Percentiles rank a stretch among this genome's conserved stretches.
These are phyloP conservation scores for Pachypanchax playfairii DNA, from an alignment of 2,113 vertebrate species.

Conservation along the genomic window DNA sequence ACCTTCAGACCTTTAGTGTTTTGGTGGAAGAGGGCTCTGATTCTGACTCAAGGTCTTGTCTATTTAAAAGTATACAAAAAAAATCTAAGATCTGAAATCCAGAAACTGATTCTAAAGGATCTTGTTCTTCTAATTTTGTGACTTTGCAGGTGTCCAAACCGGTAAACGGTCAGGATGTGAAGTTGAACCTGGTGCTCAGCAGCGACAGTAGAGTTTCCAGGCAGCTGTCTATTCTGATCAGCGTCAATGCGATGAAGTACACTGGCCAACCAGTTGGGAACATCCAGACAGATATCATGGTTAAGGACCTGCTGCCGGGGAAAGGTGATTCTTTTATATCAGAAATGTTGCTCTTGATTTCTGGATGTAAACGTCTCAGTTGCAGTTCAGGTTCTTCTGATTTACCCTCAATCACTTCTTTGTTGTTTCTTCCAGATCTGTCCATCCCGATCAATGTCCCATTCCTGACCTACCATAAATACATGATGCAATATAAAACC, in stretches of 20 bases:
- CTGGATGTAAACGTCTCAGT: background rate
- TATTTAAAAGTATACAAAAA: too few species aligned
- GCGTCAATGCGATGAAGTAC: constrained; percentile 55
- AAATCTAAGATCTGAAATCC: too few species aligned
- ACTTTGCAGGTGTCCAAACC: constrained; percentile 38
- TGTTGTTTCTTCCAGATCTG: constrained; percentile 74
- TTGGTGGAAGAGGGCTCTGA: too few species aligned
- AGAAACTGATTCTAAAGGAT: background rate
- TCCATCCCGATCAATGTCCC: constrained; percentile 78
- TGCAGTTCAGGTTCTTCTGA: background rate
- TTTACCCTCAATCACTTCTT: background rate
- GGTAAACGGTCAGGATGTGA: constrained; percentile 50
- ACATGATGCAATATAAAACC: constrained; percentile 72
- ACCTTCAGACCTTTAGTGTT: too few species aligned
- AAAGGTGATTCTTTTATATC: constrained; percentile 41
- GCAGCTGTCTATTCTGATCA: constrained; percentile 46
- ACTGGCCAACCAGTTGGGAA: background rate
- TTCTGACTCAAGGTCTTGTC: too few species aligned
- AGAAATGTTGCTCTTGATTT: background rate
- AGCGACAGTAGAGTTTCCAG: background rate
- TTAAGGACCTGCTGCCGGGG: constrained; percentile 34
- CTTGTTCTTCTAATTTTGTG: background rate
- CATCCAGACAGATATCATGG: constrained; percentile 29
- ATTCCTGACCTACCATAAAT: constrained; percentile 78
- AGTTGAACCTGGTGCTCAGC: constrained; percentile 45